Base-by-base conservation (phyloP, 1,140 invertebrate genomes). In the Atta cephalotes region DNA sequence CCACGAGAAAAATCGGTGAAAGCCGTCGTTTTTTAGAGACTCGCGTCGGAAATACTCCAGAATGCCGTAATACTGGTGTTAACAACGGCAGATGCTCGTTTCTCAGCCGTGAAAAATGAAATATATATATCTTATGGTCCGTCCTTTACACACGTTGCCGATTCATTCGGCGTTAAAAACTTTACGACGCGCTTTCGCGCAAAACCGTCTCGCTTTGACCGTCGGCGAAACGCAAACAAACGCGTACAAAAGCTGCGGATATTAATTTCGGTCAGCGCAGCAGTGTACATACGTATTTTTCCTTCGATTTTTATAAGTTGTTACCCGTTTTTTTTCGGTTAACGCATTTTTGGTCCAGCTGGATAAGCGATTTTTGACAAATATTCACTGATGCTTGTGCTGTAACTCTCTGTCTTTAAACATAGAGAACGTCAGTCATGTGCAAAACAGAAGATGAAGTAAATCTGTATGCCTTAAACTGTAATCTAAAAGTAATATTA, bases 1-100 rank as follows among this genome's bases (percentile, higher is more conserved):
- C 70, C 12, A 39, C 58, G 62, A n/a, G 60, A 74, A 89, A 87
- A 90, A 90, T 89, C 66, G 72, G 77, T 16, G 51, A 28, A 18
- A 71, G 77, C n/a, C 53, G 9, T 28, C 35, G 58, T 58, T 49
- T 79, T 76, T 63, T 39, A 53, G 0, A 45, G 65, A 68, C 16
- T 45, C 31, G 31, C 66, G 16, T 3, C 31, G 63, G 25, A 28
- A 39, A 78, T 53, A 16, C 9, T 35, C 18, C 28, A 31, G 39
- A 31, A 45, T 63, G 1, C 21, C 58, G 58, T 12, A 60, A 39
- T 21, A 77, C n/a, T 25, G 18, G 16, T 12, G n/a, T 16, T n/a
- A 35, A 21, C 21, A n/a, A n/a, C 31, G 25, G 6, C 14, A n/a
- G 71, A 77, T 28, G 56, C 12, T 4, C 53, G 74, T 56, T 62